Base-by-base conservation (phyloP, 2,113 vertebrate genomes). In the Opisthocomus hoazin region DNA sequence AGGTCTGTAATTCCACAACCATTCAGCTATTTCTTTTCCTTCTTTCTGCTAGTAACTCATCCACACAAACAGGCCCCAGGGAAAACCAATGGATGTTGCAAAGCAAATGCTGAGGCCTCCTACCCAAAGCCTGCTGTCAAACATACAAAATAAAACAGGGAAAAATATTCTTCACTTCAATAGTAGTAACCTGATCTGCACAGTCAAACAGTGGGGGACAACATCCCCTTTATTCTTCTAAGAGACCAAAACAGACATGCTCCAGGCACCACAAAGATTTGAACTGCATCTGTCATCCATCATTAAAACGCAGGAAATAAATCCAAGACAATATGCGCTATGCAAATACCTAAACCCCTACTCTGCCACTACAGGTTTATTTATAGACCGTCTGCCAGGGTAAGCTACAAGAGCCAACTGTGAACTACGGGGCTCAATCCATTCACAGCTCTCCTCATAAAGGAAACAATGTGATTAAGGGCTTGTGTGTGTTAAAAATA, bases 401-500 rank as follows among this genome's bases (percentile, higher is more conserved):
- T 10, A 69, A 86, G 53, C 89, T 76, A 30, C 80, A 86, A 66
- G 71, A 94, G 71, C 66, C 92, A 94, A 48, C 69, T 76, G 80
- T 37, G 90, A 96, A 48, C 86, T 57, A 75, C 0, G 0, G 94
- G 70, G 68, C 56, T 70, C 61, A 18, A 77, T 65, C 81, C 71
- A 89, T 95, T 94, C 96, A 91, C 53, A 79, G 89, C 37, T 91
- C 68, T 87, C 57, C 78, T 93, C 89, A 39, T 22, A 89, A 89
- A 94, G 84, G 89, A 93, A 94, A 78, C 8, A 3, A 75, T 22
- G 77, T 87, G 91, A 96, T 96, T 92, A 93, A 93, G 86, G 80
- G 86, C 65, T 53, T 61, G 48, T 1, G 4, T 23, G 51, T 34
- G 65, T 94, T 89, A 94, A 94, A 96, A 96, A 95, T 57, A 89